A percentile compares a stretch with the other conserved stretches of the same genome.
Evolutionary conservation across 1,140 invertebrate species (phyloP).

Genomic region (Hycleus phaleratus): DNA sequence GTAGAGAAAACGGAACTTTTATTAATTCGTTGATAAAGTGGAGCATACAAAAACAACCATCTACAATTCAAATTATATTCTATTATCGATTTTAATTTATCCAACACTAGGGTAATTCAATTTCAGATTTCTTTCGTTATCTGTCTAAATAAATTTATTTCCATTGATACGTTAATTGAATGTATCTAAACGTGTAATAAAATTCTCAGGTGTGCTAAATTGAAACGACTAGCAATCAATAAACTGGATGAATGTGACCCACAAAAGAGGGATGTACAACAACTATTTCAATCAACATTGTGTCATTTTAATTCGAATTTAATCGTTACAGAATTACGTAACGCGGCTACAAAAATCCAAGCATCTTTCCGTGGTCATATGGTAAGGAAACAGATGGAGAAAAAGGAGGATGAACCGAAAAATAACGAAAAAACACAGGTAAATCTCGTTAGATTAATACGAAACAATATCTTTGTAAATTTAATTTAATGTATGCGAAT

Average conservation of each 20-base stretch:
- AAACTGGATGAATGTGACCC: slow-evolving; percentile 10
- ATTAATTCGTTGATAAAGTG: no score
- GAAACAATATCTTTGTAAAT: no score
- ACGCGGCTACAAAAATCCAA: slow-evolving; percentile 88
- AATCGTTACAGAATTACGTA: slow-evolving; percentile 63
- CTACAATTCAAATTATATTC: no score
- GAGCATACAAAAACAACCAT: no score
- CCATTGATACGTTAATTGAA: no score
- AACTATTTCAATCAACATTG: background rate
- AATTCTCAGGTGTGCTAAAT: slow-evolving; percentile 9
- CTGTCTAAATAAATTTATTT: no score
- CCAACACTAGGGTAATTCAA: no score
- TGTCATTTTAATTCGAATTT: background rate
- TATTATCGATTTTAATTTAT: no score
- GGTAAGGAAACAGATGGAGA: slow-evolving; percentile 63
- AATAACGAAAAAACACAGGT: slow-evolving; percentile 43
- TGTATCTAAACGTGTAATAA: no score
- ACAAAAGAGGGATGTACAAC: slow-evolving; percentile 13
- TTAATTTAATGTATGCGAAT: background rate
- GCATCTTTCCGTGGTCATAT: slow-evolving; percentile 87
- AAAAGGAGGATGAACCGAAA: slow-evolving; percentile 43
- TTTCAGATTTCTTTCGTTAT: no score
- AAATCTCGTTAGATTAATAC: slow-evolving; percentile 19
- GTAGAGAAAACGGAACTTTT: no score
- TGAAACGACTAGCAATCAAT: slow-evolving; percentile 10